These are phyloP conservation scores for Drosophila chauvacae DNA, from an alignment of 1,140 invertebrate genomes.

Conservation along the genomic window DNA sequence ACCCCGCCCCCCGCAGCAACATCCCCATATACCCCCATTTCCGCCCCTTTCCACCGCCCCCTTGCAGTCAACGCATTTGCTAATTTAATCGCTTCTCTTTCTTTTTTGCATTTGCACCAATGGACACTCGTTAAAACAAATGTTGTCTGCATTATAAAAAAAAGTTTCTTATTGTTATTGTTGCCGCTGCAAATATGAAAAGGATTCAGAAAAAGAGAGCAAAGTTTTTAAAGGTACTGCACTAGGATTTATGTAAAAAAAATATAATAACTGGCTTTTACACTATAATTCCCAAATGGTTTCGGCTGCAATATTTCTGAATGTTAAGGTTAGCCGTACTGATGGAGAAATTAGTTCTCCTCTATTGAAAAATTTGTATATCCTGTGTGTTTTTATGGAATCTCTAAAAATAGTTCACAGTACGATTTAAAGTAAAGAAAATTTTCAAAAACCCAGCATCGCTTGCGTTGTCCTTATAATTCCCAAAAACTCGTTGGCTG, in stretches of 20 bases:
- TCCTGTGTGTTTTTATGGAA: too few relatives aligned
- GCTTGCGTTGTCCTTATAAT: too few relatives aligned
- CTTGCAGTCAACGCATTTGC: slow-evolving; percentile 52
- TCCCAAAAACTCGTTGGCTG: too few relatives aligned
- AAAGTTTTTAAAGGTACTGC: too few relatives aligned
- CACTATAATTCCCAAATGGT: neutral
- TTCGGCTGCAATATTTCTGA: neutral
- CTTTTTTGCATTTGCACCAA: slow-evolving; percentile 25
- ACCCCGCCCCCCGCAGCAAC: neutral
- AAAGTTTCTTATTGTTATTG: slow-evolving; percentile 52
- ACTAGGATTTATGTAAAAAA: neutral
- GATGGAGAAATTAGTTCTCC: too few relatives aligned
- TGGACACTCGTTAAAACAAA: slow-evolving; percentile 68
- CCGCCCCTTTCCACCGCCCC: neutral
- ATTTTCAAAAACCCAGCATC: too few relatives aligned
- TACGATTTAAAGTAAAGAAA: too few relatives aligned
- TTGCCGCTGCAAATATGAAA: slow-evolving; percentile 11
- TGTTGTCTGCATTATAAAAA: slow-evolving; percentile 53
- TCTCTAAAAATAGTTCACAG: too few relatives aligned
- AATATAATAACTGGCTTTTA: neutral
- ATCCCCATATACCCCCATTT: neutral
- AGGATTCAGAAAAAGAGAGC: neutral
- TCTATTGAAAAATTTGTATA: too few relatives aligned
- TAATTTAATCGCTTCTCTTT: slow-evolving; percentile 68
- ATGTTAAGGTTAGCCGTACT: too few relatives aligned